Evolutionary conservation across 2,797 vertebrate genomes (phyloP).

Genomic region (Neoniphon sammara): DNA sequence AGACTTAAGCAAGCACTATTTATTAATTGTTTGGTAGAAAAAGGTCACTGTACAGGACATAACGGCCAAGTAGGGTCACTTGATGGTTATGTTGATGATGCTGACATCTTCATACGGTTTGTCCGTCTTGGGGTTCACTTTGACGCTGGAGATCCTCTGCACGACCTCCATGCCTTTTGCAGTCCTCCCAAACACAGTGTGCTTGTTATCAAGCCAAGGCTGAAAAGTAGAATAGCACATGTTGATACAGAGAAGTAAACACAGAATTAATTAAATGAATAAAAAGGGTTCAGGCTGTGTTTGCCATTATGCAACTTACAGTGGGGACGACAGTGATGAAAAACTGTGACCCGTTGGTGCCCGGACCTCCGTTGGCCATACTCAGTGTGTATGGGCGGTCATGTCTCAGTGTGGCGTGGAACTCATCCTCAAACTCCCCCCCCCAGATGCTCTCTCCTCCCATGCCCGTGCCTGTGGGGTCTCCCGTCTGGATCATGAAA

Average conservation of each 20-base stretch:
- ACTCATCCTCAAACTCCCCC: conserved; percentile 98
- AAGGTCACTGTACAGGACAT: conserved; percentile 55
- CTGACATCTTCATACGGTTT: conserved; percentile 98
- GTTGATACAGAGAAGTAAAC: neutral
- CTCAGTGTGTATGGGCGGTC: conserved; percentile 98
- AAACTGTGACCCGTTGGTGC: conserved; percentile 97
- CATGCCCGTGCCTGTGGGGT: conserved; percentile 98
- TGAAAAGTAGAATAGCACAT: conserved; percentile 52
- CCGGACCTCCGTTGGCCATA: conserved; percentile 96
- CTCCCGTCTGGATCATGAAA: conserved; percentile 99
- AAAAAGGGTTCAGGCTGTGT: neutral
- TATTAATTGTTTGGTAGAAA: conserved; percentile 57
- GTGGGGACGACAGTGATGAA: conserved; percentile 98
- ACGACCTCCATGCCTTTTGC: conserved; percentile 99
- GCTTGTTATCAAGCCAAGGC: conserved; percentile 99
- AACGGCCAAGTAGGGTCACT: conserved; percentile 76
- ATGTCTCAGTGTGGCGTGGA: conserved; percentile 95
- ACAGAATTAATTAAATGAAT: no score
- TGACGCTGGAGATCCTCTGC: conserved; percentile 96
- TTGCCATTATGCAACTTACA: conserved; percentile 80
- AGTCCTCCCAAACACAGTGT: conserved; percentile 96
- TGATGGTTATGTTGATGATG: conserved; percentile 98
- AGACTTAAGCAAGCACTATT: conserved; percentile 37
- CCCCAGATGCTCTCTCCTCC: conserved; percentile 99
- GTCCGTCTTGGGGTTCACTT: conserved; percentile 98